phyloP scores from a whole-genome alignment of 2,888 invertebrate genomes.

The Monopis laevigella region DNA sequence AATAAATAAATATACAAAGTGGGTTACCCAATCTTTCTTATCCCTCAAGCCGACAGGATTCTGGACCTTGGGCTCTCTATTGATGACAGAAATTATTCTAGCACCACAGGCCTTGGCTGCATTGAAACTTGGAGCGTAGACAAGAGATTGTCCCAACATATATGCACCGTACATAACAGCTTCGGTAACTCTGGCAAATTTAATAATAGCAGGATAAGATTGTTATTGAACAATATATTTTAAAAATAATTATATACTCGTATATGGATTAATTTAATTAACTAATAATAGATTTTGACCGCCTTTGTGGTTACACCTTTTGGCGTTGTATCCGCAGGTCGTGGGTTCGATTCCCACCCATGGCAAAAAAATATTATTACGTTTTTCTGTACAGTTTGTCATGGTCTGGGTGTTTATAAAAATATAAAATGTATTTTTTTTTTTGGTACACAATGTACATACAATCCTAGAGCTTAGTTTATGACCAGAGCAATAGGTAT shows the following conservation, averaged over 20 bases:
- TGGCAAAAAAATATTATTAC: too few species aligned
- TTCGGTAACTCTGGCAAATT: constrained; percentile 80
- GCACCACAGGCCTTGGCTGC: constrained; percentile 68
- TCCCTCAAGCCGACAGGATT: constrained; percentile 41
- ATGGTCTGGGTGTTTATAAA: too few species aligned
- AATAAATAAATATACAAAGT: too few species aligned
- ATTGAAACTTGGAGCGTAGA: constrained; percentile 80
- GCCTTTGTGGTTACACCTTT: too few species aligned
- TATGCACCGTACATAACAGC: constrained; percentile 81
- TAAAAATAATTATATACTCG: neutral
- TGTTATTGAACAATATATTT: neutral
- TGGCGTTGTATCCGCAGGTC: too few species aligned
- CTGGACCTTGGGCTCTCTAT: constrained; percentile 38
- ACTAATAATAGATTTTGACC: neutral
- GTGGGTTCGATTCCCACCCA: too few species aligned
- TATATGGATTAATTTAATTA: neutral
- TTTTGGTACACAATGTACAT: too few species aligned
- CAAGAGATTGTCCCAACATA: constrained; percentile 80
- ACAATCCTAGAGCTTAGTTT: too few species aligned
- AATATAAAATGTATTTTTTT: too few species aligned
- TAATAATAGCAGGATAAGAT: too few species aligned
- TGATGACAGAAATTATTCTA: constrained; percentile 40
- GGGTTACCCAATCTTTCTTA: constrained; percentile 27
- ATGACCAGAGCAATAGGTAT: too few species aligned
- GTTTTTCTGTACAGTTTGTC: too few species aligned